Evolutionary conservation across 2,113 vertebrate genomes (phyloP), one percentile per base, ranked within the genome.

Genomic region (Marmota flaviventris): DNA sequence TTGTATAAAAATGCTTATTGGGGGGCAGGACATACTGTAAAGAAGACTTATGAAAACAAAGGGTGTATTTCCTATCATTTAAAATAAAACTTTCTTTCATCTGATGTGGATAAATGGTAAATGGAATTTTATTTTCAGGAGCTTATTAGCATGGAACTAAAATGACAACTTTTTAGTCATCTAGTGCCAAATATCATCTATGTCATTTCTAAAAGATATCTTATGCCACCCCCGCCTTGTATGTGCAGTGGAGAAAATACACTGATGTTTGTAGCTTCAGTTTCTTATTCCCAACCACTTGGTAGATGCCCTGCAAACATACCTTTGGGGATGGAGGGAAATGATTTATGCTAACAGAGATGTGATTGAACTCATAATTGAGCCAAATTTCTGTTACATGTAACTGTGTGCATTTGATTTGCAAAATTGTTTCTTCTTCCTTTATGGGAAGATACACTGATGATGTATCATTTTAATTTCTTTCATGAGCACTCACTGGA

Each of bases 381-480:
- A 81, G 82, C 29, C 92, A 93, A 67, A 91, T 51, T 5, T 86
- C 29, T 85, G 22, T 81, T 85, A 85, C 48, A 61, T 84, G 20
- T 42, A 95, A 67, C 75, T 69, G 45, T 32, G 48, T 95, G 84
- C 18, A 93, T 84, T 97, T 81, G 78, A 97, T 95, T 94, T 87
- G 58, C 89, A 88, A 85, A 73, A 89, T 84, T 89, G 70, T 95
- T 87, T 27, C 70, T 77, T 67, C 22, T 90, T 86, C 84, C 58
- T 90, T 95, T 97, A 87, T 18, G 84, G 77, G 75, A 93, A 89
- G 86, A 89, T 67, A 86, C 37, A 37, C 14, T 92, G 79, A 87
- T 93, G 92, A 93, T 96, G 84, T 91, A 94, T 93, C 56, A 96
- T 92, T 97, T 94, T 96, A 96, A 95, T 97, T 94, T 89, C 92